Base-by-base conservation (phyloP, 1,140 invertebrate genomes). In the Luehdorfia chinensis region DNA sequence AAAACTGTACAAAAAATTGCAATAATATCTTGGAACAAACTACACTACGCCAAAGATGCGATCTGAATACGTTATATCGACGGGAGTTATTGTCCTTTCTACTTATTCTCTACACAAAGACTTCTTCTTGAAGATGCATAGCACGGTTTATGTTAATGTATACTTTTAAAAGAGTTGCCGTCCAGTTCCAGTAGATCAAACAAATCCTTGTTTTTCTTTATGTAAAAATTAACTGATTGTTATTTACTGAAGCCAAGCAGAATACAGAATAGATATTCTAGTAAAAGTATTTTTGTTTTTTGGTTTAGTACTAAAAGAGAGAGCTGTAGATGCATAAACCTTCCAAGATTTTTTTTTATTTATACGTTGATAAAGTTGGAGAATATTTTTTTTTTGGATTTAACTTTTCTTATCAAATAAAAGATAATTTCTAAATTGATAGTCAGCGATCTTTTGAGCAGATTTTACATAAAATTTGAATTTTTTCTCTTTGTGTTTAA, bases 121-220 rank as follows among this genome's bases (percentile, higher is more conserved):
- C 25, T 43, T 16, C 39, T 43, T 43, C 27, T 43, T 43, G 30
- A 43, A 43, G 39, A 43, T 43, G 39, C 39, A 43, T 16, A n/a
- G 39, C 39, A 43, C 39, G 39, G 15, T 16, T 7, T 43, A 43
- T 43, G 39, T 11, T 28, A 43, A 43, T 43, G 15, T 16, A 28
- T 30, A 14, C n/a, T 4, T 27, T 30, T 43, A 30, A 43, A 43
- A 12, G 27, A 15, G 27, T 43, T 25, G 39, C 39, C 39, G 23
- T 43, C 39, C 27, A 5, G 21, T 15, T 16, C n/a, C 39, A 43
- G 39, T 14, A 11, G 16, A 43, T 43, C 23, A 43, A 43, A 43
- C 8, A 28, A 43, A 18, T 43, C n/a, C 27, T 27, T 30, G 27
- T 27, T 41, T 27, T 27, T 43, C 16, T 14, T 30, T n/a, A n/a